Conservation (phyloP, 1,140 invertebrate genomes). For the Drosophila sucinea region DNA sequence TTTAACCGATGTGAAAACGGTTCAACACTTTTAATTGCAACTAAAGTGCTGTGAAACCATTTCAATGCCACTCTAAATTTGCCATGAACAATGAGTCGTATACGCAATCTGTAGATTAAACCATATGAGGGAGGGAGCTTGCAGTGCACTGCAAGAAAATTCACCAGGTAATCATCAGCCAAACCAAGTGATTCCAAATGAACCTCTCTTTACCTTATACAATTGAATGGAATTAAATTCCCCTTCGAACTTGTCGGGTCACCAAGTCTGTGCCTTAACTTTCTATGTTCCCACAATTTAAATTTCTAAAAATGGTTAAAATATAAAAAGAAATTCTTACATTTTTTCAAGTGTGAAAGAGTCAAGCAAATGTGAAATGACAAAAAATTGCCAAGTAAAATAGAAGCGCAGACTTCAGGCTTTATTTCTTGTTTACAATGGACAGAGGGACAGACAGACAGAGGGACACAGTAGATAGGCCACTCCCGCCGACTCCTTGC, state of each 20-base stretch:
- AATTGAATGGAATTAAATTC: too few species aligned
- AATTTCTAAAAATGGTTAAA: neutral
- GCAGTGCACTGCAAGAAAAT: neutral
- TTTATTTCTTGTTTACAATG: conserved; percentile 24
- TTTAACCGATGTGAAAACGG: conserved; percentile 11
- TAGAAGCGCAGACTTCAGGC: conserved; percentile 39
- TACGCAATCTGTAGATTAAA: conserved; percentile 53
- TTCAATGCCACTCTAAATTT: conserved; percentile 38
- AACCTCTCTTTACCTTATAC: too few species aligned
- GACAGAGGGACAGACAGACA: conserved; percentile 15
- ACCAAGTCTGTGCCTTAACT: too few species aligned
- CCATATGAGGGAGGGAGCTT: neutral
- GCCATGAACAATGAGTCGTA: conserved; percentile 36
- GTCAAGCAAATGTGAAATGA: conserved; percentile 55
- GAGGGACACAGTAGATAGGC: conserved; percentile 11
- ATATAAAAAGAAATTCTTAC: neutral
- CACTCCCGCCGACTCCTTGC: conserved; percentile 31
- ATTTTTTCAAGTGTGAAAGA: conserved; percentile 20
- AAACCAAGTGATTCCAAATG: too few species aligned
- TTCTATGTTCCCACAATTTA: too few species aligned
- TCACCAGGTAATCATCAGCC: too few species aligned
- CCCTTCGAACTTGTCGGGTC: too few species aligned
- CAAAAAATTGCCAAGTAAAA: conserved; percentile 63
- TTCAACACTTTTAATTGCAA: conserved; percentile 61
- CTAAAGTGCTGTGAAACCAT: conserved; percentile 42